Evolutionary conservation across 2,888 invertebrate species (phyloP).

Genomic region (Cheilosia urbana): DNA sequence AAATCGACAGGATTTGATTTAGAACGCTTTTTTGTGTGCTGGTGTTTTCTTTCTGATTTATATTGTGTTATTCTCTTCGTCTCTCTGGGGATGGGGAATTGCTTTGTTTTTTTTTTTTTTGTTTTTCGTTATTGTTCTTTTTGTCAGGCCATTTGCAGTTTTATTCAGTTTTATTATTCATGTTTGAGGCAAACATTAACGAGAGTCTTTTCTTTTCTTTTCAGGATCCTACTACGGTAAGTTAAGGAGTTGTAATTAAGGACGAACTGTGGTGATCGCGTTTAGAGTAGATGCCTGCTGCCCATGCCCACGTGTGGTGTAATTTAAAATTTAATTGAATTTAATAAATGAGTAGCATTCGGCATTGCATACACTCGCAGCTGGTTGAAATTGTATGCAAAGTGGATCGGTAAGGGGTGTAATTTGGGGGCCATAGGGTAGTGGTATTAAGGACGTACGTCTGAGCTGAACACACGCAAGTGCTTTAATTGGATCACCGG

Average conservation of each 20-base stretch:
- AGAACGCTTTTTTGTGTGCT: slow-evolving; percentile 27
- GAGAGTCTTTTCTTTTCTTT: slow-evolving; percentile 77
- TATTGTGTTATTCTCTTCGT: slow-evolving; percentile 46
- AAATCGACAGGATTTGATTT: slow-evolving; percentile 74
- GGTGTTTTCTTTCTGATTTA: slow-evolving; percentile 60
- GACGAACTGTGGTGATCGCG: slow-evolving; percentile 21
- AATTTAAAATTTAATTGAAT: slow-evolving; percentile 43
- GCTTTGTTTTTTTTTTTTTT: not conserved
- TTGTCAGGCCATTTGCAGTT: slow-evolving; percentile 8
- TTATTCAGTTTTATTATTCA: slow-evolving; percentile 6
- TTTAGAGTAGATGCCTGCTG: slow-evolving; percentile 9
- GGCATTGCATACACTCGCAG: slow-evolving; percentile 1
- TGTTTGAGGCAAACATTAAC: slow-evolving; percentile 30
- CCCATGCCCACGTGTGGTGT: slow-evolving; percentile 7
- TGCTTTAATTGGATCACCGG: no score
- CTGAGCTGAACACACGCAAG: no score
- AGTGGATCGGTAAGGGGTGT: slow-evolving; percentile 1
- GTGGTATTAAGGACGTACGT: no score
- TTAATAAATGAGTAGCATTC: slow-evolving; percentile 14
- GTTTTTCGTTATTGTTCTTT: not conserved
- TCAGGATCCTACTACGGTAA: slow-evolving; percentile 84
- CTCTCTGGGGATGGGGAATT: slow-evolving; percentile 8
- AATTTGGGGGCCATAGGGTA: not conserved
- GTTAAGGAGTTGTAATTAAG: slow-evolving; percentile 71
- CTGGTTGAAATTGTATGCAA: slow-evolving; percentile 34